Evolutionary conservation across 2,113 vertebrate species (phyloP), one percentile per base, ranked within the genome.

Genomic region (Psephotus haematonotus): DNA sequence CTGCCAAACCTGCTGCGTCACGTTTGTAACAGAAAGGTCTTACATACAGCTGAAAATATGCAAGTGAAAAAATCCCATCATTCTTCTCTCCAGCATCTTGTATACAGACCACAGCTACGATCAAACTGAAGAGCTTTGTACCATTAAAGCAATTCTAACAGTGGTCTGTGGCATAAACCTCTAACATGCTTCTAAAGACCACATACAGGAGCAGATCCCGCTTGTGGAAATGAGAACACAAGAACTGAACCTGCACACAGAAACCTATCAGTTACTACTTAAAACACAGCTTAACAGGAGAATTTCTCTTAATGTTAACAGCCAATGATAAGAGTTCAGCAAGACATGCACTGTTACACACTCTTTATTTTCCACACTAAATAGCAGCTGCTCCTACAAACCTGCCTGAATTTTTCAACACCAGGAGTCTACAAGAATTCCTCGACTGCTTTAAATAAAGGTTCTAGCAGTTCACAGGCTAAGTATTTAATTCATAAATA

Each of bases 1-100:
- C 13, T 96, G 95, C 96, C 95, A 97, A 91, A 89, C 84, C 67
- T 91, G 92, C 91, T 89, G 86, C 33, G 37, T 96, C 95, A 95
- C 11, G 13, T 90, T 93, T 85, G 1, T 53, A 89, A 92, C 57
- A 90, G 62, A 79, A 75, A 87, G 37, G 23, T 89, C 88, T 96
- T 96, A 96, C 93, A 77, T 46, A 76, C 5, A 49, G 67, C 20
- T 77, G 41, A 93, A 96, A 97, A 93, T 89, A 96, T 91, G 93
- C 86, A 85, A 94, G 80, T 10, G 13, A 67, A 83, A 93, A 89
- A 91, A 84, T 2, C 6, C 6, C 29, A 81, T 9, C 53, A 15
- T 28, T 91, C 37, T 46, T 52, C 64, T 63, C 68, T 64, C 28
- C 31, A 91, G 82, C 92, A 96, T 94, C 95, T 96, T 83, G 88